These are phyloP conservation scores for Leucoptera coffeella DNA, from an alignment of 2,888 invertebrate species.

Conservation along the genomic window DNA sequence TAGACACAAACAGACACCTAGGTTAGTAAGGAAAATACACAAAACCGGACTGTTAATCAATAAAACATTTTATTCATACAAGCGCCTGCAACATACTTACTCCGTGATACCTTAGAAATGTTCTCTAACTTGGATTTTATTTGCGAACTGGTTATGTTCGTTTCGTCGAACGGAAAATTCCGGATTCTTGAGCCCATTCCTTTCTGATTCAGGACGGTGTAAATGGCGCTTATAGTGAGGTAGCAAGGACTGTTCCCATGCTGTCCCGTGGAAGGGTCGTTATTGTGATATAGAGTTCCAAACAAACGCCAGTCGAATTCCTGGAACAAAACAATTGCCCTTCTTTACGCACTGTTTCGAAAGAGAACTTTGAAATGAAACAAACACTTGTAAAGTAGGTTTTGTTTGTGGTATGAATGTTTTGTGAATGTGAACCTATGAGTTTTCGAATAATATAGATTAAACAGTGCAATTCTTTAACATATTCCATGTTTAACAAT, in stretches of 20 bases:
- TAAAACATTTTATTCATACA: no score
- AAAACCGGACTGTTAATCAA: no score
- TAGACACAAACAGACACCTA: no score
- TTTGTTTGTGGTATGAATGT: no score
- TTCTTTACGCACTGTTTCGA: no score
- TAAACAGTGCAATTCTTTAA: no score
- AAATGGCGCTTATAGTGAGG: constrained; percentile 67
- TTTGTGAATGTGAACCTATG: no score
- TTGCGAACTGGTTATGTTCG: constrained; percentile 43
- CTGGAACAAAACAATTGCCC: constrained; percentile 16
- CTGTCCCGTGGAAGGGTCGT: constrained; percentile 48
- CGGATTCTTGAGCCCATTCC: constrained; percentile 45
- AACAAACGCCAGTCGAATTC: constrained; percentile 69
- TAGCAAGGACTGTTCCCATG: constrained; percentile 77
- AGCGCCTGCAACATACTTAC: constrained; percentile 59
- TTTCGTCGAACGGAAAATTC: constrained; percentile 59
- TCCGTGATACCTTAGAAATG: constrained; percentile 58
- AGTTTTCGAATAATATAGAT: no score
- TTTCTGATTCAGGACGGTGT: constrained; percentile 33
- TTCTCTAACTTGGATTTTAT: constrained; percentile 55
- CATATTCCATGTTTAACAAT: no score
- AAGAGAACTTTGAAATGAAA: no score
- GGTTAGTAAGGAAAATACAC: no score
- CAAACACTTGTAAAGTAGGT: no score
- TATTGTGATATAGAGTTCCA: constrained; percentile 69